Evolutionary conservation across 1,140 invertebrate genomes (phyloP).

Genomic region (Belonocnema kinseyi): DNA sequence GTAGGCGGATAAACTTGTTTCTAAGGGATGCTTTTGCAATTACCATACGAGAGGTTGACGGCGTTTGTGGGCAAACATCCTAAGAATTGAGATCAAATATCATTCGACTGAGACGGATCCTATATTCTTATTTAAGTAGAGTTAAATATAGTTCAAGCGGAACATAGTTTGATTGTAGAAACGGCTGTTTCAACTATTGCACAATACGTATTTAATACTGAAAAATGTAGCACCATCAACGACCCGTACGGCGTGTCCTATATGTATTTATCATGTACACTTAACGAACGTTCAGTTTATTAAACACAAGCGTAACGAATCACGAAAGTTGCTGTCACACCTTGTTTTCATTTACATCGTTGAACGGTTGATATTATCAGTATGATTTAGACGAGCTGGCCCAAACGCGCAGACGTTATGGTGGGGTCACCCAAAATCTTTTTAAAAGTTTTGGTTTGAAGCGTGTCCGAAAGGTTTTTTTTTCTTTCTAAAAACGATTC

Average conservation of each 20-base stretch:
- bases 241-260: conserved; percentile 29
- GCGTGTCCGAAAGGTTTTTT: neutral
- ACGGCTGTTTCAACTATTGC: conserved; percentile 12
- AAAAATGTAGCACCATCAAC: conserved; percentile 27
- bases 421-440: conserved; percentile 24
- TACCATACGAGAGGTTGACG: conserved; percentile 31
- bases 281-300: conserved; percentile 25
- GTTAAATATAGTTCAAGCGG: conserved; percentile 2
- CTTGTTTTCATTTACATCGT: conserved; percentile 43
- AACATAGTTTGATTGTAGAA: conserved; percentile 11
- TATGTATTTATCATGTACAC: conserved; percentile 31
- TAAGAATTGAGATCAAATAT: neutral
- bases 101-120: neutral
- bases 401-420: conserved; percentile 52
- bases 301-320: conserved; percentile 39
- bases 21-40: neutral
- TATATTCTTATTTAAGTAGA: neutral
- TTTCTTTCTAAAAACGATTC: neutral
- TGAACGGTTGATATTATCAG: conserved; percentile 44
- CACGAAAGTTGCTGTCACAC: conserved; percentile 44
- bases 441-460: neutral
- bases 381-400: conserved; percentile 63
- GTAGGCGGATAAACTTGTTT: conserved; percentile 12
- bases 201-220: conserved; percentile 11
- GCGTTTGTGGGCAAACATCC: neutral